These are phyloP conservation scores for Trematomus loennbergii DNA, from an alignment of 2,113 vertebrate genomes.

Conservation along the genomic window DNA sequence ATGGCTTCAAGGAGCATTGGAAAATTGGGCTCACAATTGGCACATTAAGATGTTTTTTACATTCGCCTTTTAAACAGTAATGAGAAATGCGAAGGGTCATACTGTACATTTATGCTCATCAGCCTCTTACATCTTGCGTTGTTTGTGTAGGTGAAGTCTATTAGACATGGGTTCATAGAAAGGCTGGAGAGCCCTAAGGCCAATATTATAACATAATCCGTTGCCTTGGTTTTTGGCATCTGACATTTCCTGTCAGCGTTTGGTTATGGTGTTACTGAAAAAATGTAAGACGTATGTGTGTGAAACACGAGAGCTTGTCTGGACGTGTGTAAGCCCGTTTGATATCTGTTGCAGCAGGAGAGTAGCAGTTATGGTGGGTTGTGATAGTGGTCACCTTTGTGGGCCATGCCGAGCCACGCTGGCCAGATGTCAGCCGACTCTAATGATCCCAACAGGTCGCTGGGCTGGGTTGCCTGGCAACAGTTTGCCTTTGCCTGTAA, in stretches of 20 bases:
- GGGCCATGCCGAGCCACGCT: slow-evolving; percentile 53
- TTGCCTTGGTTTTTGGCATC: slow-evolving; percentile 28
- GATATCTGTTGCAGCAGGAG: slow-evolving; percentile 63
- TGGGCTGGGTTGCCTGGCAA: slow-evolving; percentile 81
- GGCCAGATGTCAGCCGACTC: slow-evolving; percentile 81
- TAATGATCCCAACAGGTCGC: slow-evolving; percentile 81
- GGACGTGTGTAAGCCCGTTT: slow-evolving; percentile 50
- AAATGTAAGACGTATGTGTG: slow-evolving; percentile 20
- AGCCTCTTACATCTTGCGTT: background rate
- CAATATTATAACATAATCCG: slow-evolving; percentile 11
- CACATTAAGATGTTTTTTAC: slow-evolving; percentile 41
- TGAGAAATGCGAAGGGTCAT: slow-evolving; percentile 25
- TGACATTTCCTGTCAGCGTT: slow-evolving; percentile 28
- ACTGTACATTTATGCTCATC: background rate
- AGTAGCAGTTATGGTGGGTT: slow-evolving; percentile 48
- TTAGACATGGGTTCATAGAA: slow-evolving; percentile 9
- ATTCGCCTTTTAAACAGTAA: slow-evolving; percentile 26
- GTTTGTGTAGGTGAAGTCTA: slow-evolving; percentile 5
- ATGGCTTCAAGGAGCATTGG: slow-evolving; percentile 53
- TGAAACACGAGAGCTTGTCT: slow-evolving; percentile 24
- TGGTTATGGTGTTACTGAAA: slow-evolving; percentile 13
- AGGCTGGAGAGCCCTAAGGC: background rate
- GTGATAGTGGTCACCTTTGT: slow-evolving; percentile 69
- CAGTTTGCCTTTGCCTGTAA: slow-evolving; percentile 77
- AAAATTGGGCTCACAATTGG: slow-evolving; percentile 50